phyloP scores from a whole-genome alignment of 2,888 invertebrate genomes.

The Xestia rhomboidea region DNA sequence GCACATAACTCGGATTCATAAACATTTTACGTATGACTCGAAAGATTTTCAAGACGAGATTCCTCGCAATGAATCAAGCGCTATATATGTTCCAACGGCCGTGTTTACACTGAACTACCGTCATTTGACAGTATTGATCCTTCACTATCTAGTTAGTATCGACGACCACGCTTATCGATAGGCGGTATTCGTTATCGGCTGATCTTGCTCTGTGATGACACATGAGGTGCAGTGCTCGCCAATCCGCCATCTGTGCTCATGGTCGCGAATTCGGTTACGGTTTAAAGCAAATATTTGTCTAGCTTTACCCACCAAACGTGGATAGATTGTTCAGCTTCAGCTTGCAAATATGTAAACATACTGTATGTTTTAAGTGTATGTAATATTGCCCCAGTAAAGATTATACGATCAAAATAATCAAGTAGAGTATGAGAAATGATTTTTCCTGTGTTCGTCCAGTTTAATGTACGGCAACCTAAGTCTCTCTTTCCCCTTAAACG shows the following conservation, averaged over 20 bases:
- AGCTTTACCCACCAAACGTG: background rate
- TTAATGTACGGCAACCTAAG: background rate
- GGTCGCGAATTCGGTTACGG: background rate
- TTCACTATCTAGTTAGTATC: constrained; percentile 23
- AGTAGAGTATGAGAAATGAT: background rate
- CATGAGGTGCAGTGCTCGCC: background rate
- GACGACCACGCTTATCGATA: constrained; percentile 30
- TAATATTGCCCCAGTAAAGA: background rate
- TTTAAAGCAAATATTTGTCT: constrained; percentile 25
- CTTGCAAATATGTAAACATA: background rate
- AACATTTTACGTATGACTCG: constrained; percentile 50
- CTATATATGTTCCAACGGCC: background rate
- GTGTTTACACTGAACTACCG: constrained; percentile 28
- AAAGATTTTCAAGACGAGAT: constrained; percentile 30
- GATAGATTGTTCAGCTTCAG: background rate
- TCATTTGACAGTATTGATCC: constrained; percentile 25
- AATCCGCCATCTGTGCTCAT: constrained; percentile 9
- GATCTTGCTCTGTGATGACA: constrained; percentile 26
- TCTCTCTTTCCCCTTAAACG: background rate
- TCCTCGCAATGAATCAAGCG: constrained; percentile 11
- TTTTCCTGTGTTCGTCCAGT: background rate
- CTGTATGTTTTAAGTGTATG: background rate
- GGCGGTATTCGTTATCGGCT: constrained; percentile 24
- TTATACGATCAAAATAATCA: background rate
- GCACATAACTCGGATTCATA: constrained; percentile 60